Evolutionary conservation across 2,113 vertebrate genomes (phyloP).

Genomic region (Mohoua ochrocephala): DNA sequence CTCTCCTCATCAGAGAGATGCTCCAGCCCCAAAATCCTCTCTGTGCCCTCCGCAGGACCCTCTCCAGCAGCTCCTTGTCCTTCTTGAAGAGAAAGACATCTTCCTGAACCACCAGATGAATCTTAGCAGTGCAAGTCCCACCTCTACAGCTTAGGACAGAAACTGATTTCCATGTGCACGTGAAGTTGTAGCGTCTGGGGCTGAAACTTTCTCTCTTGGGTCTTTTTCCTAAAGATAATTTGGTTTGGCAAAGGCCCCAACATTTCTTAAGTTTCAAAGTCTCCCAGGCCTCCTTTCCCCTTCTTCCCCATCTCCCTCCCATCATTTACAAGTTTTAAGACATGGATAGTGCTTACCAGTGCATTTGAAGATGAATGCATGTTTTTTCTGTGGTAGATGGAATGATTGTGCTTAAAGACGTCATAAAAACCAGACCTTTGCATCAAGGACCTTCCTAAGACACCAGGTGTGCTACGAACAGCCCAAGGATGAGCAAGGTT

Average conservation of each 20-base stretch:
- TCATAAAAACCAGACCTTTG: background rate
- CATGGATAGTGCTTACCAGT: rapidly evolving
- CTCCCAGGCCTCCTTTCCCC: background rate
- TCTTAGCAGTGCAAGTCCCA: background rate
- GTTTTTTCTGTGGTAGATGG: background rate
- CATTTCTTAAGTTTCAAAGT: background rate
- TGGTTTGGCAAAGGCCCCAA: background rate
- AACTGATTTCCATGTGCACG: background rate
- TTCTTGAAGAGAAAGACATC: background rate
- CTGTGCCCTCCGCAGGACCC: rapidly evolving
- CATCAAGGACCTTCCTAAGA: background rate
- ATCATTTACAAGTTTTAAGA: background rate
- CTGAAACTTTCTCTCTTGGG: background rate
- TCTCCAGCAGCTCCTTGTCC: background rate
- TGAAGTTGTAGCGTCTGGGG: background rate
- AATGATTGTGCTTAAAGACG: background rate
- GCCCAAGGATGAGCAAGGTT: background rate
- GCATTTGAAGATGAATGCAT: background rate
- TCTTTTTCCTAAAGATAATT: background rate
- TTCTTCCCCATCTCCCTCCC: background rate
- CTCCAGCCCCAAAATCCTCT: background rate
- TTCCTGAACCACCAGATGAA: background rate
- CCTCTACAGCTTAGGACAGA: background rate
- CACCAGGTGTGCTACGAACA: background rate
- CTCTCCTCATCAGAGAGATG: background rate